Percentiles rank a stretch among this genome's conserved stretches.
Evolutionary conservation across 1,140 invertebrate species (phyloP).

Genomic region (Sarcophaga peregrina): DNA sequence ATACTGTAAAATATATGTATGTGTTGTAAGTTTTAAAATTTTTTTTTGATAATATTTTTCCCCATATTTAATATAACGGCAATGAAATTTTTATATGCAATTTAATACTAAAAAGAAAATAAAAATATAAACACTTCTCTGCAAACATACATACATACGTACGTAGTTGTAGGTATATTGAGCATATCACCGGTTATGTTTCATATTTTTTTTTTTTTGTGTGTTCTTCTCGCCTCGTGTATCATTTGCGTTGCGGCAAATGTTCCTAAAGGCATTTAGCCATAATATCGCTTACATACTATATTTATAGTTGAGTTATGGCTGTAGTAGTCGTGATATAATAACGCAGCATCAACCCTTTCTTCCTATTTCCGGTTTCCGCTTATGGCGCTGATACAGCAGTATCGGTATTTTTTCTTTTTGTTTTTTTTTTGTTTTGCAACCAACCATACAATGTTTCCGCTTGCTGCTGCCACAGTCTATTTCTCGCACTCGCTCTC

Average conservation of each 20-base stretch:
- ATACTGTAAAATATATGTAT: neutral
- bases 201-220: no score
- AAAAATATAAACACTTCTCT: neutral
- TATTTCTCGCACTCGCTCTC: neutral
- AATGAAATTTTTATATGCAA: slow-evolving; percentile 35
- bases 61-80: slow-evolving; percentile 20
- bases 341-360: slow-evolving; percentile 33
- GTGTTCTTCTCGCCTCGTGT: neutral
- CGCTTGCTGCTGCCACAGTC: slow-evolving; percentile 13
- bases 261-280: slow-evolving; percentile 12
- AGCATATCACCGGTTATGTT: no score
- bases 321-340: neutral
- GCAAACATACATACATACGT: no score
- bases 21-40: no score
- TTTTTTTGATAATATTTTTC: neutral
- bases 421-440: no score
- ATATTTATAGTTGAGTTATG: neutral
- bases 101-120: slow-evolving; percentile 5
- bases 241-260: neutral
- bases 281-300: neutral
- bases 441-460: slow-evolving; percentile 26
- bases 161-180: no score
- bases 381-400: slow-evolving; percentile 37
- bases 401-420: slow-evolving; percentile 35
- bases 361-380: slow-evolving; percentile 38